Evolutionary conservation across 1,140 invertebrate genomes (phyloP), one percentile per base, ranked within the genome.

Genomic region (Euwallacea similis): DNA sequence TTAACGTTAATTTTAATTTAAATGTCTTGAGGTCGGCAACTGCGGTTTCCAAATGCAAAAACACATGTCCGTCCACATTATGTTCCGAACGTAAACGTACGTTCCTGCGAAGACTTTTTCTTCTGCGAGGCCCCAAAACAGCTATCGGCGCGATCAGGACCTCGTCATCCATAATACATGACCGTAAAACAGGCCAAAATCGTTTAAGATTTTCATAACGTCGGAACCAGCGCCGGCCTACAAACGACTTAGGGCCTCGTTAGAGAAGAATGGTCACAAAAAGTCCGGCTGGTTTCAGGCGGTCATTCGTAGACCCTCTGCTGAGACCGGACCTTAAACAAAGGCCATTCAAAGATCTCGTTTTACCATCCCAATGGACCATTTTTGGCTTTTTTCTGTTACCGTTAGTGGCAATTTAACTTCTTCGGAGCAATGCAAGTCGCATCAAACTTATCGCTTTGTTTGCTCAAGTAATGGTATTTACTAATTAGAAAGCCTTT

Each of bases 391-490:
- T 33, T 33, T 33, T 33, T 33, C 21, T 33, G 21, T 33, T 33
- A 33, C 21, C 21, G 21, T 33, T 33, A 33, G 21, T 33, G 21
- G 21, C 21, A 33, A 33, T 33, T 33, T 33, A 33, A 33, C 21
- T 33, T 33, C 21, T 33, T 33, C 4, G 21, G 21, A 50, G 46
- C 46, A 50, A 50, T 50, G 9, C 13, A 50, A 50, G 46, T 50
- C 46, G 13, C 13, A 50, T 50, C 46, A 50, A 50, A 47, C 47
- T 64, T 46, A 64, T 47, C 13, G 61, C 44, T 47, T 63, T 63
- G 21, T 63, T 63, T 63, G 16, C 46, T 47, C 61, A 63, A 63
- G 61, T 63, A 63, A 63, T 63, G 61, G 61, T 63, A 63, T 63
- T 63, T 46, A 63, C 61, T 50, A 63, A 63, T 63, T 63, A 63